Percentiles rank a stretch among this genome's conserved stretches.
These are phyloP conservation scores for Brassicogethes aeneus DNA, from an alignment of 2,888 invertebrate species.

Conservation along the genomic window DNA sequence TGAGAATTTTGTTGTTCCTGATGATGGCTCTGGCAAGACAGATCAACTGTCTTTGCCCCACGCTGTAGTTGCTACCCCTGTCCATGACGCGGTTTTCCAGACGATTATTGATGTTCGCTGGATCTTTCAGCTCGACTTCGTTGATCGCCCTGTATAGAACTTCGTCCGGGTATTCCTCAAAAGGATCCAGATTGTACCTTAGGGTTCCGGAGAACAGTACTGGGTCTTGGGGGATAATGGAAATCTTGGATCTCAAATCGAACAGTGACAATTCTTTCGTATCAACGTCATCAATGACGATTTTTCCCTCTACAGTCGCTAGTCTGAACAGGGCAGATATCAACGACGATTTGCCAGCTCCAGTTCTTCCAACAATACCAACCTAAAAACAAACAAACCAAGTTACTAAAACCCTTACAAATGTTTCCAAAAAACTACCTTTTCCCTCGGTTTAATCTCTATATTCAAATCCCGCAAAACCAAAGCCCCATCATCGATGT, in stretches of 20 bases:
- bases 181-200: constrained; percentile 67
- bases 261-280: constrained; percentile 49
- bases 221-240: constrained; percentile 57
- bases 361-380: constrained; percentile 76
- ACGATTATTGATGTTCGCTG: constrained; percentile 49
- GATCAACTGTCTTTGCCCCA: constrained; percentile 83
- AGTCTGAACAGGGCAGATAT: constrained; percentile 72
- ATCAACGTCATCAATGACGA: constrained; percentile 63
- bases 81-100: constrained; percentile 64
- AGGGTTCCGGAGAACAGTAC: constrained; percentile 65
- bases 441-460: constrained; percentile 57
- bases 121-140: constrained; percentile 66
- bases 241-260: constrained; percentile 45
- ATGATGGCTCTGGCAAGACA: constrained; percentile 85
- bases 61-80: constrained; percentile 77
- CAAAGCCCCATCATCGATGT: constrained; percentile 50
- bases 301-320: constrained; percentile 58
- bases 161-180: constrained; percentile 59
- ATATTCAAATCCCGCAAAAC: constrained; percentile 68
- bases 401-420: too few species aligned
- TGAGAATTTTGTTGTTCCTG: constrained; percentile 71
- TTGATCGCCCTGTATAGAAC: constrained; percentile 63
- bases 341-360: constrained; percentile 74
- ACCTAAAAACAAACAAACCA: constrained; percentile 47
- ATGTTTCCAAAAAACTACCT: too few species aligned